These are phyloP conservation scores for Cheiracanthium punctorium DNA, from an alignment of 2,888 invertebrate species.

Conservation along the genomic window DNA sequence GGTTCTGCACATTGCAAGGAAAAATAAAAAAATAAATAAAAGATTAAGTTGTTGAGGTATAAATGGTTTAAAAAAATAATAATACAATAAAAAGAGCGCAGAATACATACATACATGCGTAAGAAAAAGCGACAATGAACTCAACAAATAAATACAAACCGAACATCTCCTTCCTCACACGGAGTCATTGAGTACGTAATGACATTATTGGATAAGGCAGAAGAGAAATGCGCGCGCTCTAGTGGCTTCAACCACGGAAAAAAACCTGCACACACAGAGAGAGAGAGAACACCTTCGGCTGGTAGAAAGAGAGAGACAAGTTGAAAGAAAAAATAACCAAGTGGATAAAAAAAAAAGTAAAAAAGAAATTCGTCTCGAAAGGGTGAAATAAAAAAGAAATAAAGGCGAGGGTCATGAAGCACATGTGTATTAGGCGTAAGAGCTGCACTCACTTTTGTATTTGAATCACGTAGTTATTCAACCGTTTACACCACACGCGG, in stretches of 20 bases:
- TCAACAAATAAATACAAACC: background rate
- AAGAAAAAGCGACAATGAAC: no score
- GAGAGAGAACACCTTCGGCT: background rate
- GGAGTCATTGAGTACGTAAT: constrained; percentile 1
- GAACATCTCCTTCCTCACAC: no score
- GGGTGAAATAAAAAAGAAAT: background rate
- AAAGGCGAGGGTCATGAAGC: background rate
- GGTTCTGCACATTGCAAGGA: no score
- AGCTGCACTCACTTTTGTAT: background rate
- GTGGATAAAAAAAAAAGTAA: no score
- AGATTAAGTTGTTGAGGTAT: no score
- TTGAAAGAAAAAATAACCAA: background rate
- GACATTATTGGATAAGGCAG: background rate
- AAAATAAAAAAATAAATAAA: no score
- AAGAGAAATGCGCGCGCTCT: background rate
- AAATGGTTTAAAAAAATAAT: no score
- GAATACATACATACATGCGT: no score
- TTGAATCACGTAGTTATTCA: background rate
- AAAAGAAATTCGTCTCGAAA: background rate
- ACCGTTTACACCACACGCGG: background rate
- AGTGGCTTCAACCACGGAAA: background rate
- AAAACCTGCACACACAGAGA: background rate
- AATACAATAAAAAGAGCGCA: no score
- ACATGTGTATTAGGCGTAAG: background rate
- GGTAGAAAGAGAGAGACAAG: background rate